Percentiles rank a stretch among this genome's conserved stretches.
These are phyloP conservation scores for Dasyurus viverrinus DNA, from an alignment of 2,113 vertebrate species.

Conservation along the genomic window DNA sequence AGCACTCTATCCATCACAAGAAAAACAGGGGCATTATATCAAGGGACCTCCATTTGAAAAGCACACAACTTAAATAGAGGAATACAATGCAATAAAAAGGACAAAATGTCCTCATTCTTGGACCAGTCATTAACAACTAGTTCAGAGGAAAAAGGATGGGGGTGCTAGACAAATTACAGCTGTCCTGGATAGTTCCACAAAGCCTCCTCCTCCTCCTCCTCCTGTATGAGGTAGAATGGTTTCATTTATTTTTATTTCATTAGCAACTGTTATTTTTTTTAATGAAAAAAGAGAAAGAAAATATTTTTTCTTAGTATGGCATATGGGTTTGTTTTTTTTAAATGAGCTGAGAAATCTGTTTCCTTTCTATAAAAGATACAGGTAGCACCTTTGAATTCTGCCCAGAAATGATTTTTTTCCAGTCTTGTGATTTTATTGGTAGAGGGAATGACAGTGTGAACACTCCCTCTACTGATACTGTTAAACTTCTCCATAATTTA, in stretches of 20 bases:
- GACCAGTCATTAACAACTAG: slow-evolving; percentile 70
- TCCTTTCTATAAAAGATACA: slow-evolving; percentile 52
- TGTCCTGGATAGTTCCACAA: slow-evolving; percentile 66
- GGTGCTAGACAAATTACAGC: slow-evolving; percentile 75
- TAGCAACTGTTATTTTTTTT: slow-evolving; percentile 78
- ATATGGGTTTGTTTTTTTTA: slow-evolving; percentile 59
- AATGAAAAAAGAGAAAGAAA: slow-evolving; percentile 66
- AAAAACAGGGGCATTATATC: slow-evolving; percentile 23
- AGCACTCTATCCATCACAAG: not conserved
- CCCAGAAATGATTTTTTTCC: slow-evolving; percentile 28
- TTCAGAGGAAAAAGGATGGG: slow-evolving; percentile 66
- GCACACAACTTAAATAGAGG: slow-evolving; percentile 62
- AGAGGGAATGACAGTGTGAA: not conserved
- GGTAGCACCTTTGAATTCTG: slow-evolving; percentile 9
- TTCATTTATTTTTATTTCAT: slow-evolving; percentile 85
- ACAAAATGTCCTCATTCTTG: slow-evolving; percentile 78
- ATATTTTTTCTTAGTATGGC: slow-evolving; percentile 58
- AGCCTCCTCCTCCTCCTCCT: slow-evolving; percentile 71
- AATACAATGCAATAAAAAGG: slow-evolving; percentile 70
- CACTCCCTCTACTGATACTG: not conserved
- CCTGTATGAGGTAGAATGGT: slow-evolving; percentile 41
- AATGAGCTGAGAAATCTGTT: slow-evolving; percentile 63
- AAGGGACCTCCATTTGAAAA: slow-evolving; percentile 58
- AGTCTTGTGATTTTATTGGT: not conserved
- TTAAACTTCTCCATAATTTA: not conserved